Evolutionary conservation across 1,140 invertebrate species (phyloP), one percentile per base, ranked within the genome.

Genomic region (Cherax destructor): DNA sequence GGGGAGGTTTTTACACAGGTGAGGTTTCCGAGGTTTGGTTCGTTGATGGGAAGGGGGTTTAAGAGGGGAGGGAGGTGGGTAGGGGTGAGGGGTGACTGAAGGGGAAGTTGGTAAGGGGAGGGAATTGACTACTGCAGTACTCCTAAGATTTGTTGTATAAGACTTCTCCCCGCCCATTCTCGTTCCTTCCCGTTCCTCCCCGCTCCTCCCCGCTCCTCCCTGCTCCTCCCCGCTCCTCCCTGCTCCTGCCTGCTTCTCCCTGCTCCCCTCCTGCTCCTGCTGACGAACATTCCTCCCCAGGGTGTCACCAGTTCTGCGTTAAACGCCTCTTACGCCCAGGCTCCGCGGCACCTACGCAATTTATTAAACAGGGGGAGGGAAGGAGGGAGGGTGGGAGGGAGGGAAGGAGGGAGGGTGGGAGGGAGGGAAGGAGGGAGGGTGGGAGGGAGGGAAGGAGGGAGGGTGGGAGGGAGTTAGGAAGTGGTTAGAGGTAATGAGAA

Each of bases 301-400:
- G 49, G 47, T n/a, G 47, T 81, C 79, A 52, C 18, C n/a, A 81
- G n/a, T 81, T 47, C 9, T 79, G 41, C 50, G 50, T 81, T 81
- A 81, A 81, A 47, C n/a, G 50, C 50, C 79, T 56, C 79, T 81
- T 11, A 50, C 49, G 47, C 18, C 24, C 21, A 9, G n/a, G 49
- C 49, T 11, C n/a, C 56, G 30, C 0, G 79, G 56, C 79, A 81
- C 49, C 79, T 56, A 4, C 49, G 47, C 49, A 50, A n/a, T 81
- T 79, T 50, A 18, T 41, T 47, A 21, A 24, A 10, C 41, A 79
- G 1, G 47, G 47, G 13, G 50, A 11, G 79, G 49, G 79, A 50
- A 3, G 21, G 79, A 30, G 24, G 24, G 76, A 13, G 56, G 52
- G n/a, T 3, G 80, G 52, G 52, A 41, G 80, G 7, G 50, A 61